Evolutionary conservation across 2,113 vertebrate species (phyloP).

Genomic region (Hippopotamus amphibius): DNA sequence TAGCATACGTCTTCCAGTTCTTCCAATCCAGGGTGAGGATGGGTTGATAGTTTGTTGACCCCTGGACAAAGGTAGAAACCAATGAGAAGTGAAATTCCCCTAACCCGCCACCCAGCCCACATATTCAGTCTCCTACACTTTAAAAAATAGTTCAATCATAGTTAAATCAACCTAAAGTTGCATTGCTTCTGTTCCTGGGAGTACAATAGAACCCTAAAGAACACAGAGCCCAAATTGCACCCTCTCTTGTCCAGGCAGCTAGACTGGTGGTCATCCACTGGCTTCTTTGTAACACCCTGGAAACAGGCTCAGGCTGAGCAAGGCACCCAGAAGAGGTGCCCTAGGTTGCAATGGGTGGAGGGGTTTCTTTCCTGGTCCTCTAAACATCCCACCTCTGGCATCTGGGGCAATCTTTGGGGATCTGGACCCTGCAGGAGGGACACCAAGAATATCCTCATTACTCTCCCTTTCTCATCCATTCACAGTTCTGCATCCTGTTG

Average conservation of each 20-base stretch:
- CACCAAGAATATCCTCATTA: background rate
- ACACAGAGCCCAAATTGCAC: background rate
- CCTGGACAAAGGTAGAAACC: background rate
- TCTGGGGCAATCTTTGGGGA: background rate
- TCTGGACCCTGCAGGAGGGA: background rate
- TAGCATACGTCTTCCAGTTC: background rate
- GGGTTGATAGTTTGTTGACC: background rate
- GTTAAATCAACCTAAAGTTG: background rate
- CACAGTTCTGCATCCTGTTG: background rate
- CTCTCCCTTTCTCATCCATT: background rate
- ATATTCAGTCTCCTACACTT: background rate
- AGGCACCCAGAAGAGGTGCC: background rate
- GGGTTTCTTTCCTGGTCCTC: background rate
- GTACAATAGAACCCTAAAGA: background rate
- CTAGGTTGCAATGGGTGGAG: background rate
- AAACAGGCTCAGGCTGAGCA: background rate
- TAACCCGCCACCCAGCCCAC: accelerated
- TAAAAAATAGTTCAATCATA: background rate
- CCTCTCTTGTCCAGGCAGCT: background rate
- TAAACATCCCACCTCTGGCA: background rate
- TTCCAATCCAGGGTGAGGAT: background rate
- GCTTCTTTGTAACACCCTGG: background rate
- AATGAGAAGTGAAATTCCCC: background rate
- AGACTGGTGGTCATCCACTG: accelerated
- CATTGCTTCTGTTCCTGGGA: background rate